Evolutionary conservation across 2,797 vertebrate genomes (phyloP).

Genomic region (Acipenser transmontanus): DNA sequence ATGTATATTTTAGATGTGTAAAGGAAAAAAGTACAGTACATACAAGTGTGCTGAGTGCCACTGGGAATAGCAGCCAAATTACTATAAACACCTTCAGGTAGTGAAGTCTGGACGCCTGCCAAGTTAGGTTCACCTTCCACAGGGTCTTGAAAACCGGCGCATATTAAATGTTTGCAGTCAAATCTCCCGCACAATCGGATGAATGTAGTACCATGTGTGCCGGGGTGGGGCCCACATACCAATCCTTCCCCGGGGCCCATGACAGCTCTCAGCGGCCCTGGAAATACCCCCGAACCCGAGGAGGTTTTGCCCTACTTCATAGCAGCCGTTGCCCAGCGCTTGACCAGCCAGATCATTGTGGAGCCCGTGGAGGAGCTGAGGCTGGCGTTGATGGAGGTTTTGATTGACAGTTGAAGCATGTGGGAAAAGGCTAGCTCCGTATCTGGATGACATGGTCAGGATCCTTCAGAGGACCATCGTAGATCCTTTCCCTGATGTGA

Average conservation of each 20-base stretch:
- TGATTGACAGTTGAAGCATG: slow-evolving; percentile 67
- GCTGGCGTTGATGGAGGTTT: slow-evolving; percentile 65
- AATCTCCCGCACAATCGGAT: no score
- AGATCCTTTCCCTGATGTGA: slow-evolving; percentile 82
- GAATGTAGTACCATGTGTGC: no score
- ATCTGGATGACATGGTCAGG: slow-evolving; percentile 69
- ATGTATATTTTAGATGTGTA: no score
- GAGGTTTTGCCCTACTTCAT: slow-evolving; percentile 72
- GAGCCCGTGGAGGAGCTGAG: slow-evolving; percentile 88
- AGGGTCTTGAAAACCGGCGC: background rate
- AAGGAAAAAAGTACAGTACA: no score
- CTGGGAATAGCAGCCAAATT: background rate
- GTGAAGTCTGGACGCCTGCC: background rate
- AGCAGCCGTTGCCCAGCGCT: slow-evolving; percentile 66
- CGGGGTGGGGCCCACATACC: no score
- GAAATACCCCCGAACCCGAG: slow-evolving; percentile 59
- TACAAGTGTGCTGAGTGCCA: background rate
- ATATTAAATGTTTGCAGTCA: background rate
- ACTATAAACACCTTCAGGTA: background rate
- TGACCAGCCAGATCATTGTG: slow-evolving; percentile 50
- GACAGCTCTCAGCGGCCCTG: slow-evolving; percentile 5
- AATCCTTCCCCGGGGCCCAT: no score
- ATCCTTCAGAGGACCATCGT: slow-evolving; percentile 65
- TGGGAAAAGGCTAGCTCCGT: slow-evolving; percentile 59
- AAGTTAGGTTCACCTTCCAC: background rate